Evolutionary conservation across 1,140 invertebrate genomes (phyloP), one percentile per base, ranked within the genome.

Genomic region (Cotesia chilonis): DNA sequence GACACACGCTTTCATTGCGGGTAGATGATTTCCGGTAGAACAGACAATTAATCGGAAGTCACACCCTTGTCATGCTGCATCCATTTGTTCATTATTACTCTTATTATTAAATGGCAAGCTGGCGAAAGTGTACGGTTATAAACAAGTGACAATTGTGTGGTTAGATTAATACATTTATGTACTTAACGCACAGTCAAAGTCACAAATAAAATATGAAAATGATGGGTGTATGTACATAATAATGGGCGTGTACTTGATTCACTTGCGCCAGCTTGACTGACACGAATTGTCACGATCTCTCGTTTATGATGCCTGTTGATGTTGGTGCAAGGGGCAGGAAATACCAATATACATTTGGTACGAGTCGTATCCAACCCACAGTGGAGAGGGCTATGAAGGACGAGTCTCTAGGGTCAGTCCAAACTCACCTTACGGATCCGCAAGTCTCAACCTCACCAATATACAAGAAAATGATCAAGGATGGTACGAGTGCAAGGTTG

Each of bases 281-380:
- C 28, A 47, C 70, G 4, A 35, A 72, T 68, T 37, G 52, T 37
- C 59, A 41, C 73, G 77, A 79, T 79, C 80, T 74, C 74, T 77
- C 79, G 77, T 84, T 84, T 84, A 85, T 85, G 83, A 85, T 84
- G 81, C 82, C 78, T 84, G 65, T 85, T 84, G 80, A 79, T 83
- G 82, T 86, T 83, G 77, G 80, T 85, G 83, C 84, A 90, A 95
- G 94, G 94, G 94, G 84, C 91, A 94, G 89, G 95, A 96, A 88
- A 94, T 96, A 87, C 95, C 96, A 76, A 96, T 97, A 86, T 97
- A 96, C 89, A 97, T 97, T 87, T 97, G 95, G 95, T 98, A 97
- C 90, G 95, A 97, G 88, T 95, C 94, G 83, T 98, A 98, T 87
- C 95, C 95, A 76, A 95, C 96, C 67, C 96, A 98, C 89, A 94